phyloP scores from a whole-genome alignment of 2,888 invertebrate species.

The Petrophora chlorosata region DNA sequence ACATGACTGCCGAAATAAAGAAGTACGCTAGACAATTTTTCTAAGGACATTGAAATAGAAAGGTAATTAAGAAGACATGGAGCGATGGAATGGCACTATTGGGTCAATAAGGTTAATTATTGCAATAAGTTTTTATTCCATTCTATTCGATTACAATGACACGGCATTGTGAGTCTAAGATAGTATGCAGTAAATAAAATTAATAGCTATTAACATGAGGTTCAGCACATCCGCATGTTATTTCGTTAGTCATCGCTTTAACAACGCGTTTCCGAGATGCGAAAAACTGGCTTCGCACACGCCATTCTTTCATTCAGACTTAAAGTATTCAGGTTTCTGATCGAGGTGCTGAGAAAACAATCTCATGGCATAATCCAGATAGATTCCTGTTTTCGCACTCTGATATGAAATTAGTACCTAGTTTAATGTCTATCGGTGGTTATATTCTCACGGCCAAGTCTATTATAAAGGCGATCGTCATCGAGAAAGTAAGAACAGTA shows the following conservation, averaged over 20 bases:
- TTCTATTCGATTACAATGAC: slow-evolving; percentile 12
- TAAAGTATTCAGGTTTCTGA: slow-evolving; percentile 22
- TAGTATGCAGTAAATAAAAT: slow-evolving; percentile 20
- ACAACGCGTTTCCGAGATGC: slow-evolving; percentile 17
- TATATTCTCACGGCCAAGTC: slow-evolving; percentile 43
- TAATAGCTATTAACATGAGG: slow-evolving; percentile 16
- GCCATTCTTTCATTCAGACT: slow-evolving; percentile 17
- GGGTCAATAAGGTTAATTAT: too few relatives aligned
- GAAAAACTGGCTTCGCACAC: slow-evolving; percentile 20
- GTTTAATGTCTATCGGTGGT: slow-evolving; percentile 24
- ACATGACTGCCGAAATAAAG: too few relatives aligned
- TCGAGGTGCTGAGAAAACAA: slow-evolving; percentile 19
- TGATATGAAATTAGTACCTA: not conserved
- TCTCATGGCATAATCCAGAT: slow-evolving; percentile 3
- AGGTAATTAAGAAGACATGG: too few relatives aligned
- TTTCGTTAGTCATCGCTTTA: slow-evolving; percentile 22
- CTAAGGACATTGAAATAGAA: too few relatives aligned
- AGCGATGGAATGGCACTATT: too few relatives aligned
- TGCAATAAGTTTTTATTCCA: too few relatives aligned
- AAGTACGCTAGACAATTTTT: too few relatives aligned
- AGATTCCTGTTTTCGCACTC: slow-evolving; percentile 1
- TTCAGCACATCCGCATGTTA: slow-evolving; percentile 20
- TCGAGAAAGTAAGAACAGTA: slow-evolving; percentile 54
- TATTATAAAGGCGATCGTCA: slow-evolving; percentile 47
- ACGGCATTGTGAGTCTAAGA: slow-evolving; percentile 16